Evolutionary conservation across 2,888 invertebrate genomes (phyloP).

Genomic region (Metallyticus violacea): DNA sequence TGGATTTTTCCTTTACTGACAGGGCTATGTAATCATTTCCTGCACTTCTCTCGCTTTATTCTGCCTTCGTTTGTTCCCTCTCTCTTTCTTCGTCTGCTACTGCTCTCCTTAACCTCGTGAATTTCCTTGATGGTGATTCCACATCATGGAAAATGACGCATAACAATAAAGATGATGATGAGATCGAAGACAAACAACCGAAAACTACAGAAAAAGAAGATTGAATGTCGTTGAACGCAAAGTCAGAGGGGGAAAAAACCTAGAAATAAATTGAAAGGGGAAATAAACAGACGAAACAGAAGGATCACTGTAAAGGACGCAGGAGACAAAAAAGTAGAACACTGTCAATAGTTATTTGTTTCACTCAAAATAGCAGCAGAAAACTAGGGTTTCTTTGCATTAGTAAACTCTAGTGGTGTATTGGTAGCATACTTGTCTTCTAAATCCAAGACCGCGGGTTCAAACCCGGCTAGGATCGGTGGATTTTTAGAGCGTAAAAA

Average conservation of each 20-base stretch:
- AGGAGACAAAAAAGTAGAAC: neutral
- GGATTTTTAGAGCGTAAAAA: too few species aligned
- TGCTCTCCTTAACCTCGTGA: neutral
- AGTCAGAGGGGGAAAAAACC: neutral
- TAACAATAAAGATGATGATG: slow-evolving; percentile 17
- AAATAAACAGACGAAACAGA: neutral
- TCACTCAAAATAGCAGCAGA: neutral
- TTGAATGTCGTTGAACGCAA: neutral
- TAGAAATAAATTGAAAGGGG: neutral
- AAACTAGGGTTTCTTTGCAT: too few species aligned
- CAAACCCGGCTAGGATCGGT: too few species aligned
- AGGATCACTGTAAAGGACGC: neutral
- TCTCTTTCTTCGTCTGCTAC: neutral
- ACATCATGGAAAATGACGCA: slow-evolving; percentile 4
- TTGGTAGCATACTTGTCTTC: too few species aligned
- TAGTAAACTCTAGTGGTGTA: too few species aligned
- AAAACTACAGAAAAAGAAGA: neutral
- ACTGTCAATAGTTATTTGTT: neutral
- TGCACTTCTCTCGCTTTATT: neutral
- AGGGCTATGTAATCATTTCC: neutral
- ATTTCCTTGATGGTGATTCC: neutral
- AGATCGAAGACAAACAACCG: slow-evolving; percentile 7
- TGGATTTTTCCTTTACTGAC: neutral
- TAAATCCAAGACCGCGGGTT: too few species aligned
- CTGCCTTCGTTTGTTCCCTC: too few species aligned